These are phyloP conservation scores for Embidobia sp. DNA, from an alignment of 2,888 invertebrate species.

Conservation along the genomic window DNA sequence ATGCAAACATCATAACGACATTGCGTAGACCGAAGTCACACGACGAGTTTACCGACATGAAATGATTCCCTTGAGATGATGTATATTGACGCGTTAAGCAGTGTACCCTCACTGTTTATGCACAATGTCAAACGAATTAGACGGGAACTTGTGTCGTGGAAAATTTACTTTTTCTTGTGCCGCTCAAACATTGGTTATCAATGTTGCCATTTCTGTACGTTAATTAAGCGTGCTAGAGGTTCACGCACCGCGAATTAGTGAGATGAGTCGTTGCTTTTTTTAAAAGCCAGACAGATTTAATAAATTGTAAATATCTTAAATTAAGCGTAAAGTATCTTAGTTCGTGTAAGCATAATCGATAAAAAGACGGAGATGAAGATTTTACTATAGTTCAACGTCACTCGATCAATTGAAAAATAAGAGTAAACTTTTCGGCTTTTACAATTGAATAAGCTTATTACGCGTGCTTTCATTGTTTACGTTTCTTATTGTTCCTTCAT, in stretches of 20 bases:
- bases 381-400: conserved; percentile 14
- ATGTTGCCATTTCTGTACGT: conserved; percentile 17
- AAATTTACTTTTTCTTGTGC: conserved; percentile 44
- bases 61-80: conserved; percentile 48
- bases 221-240: conserved; percentile 45
- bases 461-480: too few species aligned
- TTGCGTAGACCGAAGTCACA: conserved; percentile 21
- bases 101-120: conserved; percentile 43
- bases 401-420: background rate
- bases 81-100: conserved; percentile 49
- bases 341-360: conserved; percentile 69
- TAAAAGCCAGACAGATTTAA: conserved; percentile 53
- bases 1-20: conserved; percentile 13
- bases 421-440: background rate
- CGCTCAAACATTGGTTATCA: conserved; percentile 30
- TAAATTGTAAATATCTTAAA: conserved; percentile 56
- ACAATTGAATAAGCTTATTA: background rate
- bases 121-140: conserved; percentile 47
- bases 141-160: conserved; percentile 26
- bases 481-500: too few species aligned
- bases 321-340: conserved; percentile 55
- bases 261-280: conserved; percentile 39
- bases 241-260: conserved; percentile 35
- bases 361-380: conserved; percentile 64
- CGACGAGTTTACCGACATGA: conserved; percentile 32